Percentiles rank a stretch among this genome's conserved stretches.
These are phyloP conservation scores for Heptascelio sp. DNA, from an alignment of 2,888 invertebrate genomes.

Conservation along the genomic window DNA sequence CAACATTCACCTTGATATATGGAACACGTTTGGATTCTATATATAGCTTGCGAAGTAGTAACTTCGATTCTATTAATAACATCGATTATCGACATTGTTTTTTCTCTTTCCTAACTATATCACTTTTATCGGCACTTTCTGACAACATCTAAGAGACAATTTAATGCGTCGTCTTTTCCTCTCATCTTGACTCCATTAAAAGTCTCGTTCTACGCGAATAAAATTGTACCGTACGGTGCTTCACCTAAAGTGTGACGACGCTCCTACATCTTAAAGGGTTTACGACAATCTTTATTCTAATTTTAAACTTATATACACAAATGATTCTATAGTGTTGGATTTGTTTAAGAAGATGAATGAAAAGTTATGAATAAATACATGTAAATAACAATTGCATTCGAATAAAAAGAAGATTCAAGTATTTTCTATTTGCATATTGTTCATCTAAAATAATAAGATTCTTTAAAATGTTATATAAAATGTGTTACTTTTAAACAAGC, in stretches of 20 bases:
- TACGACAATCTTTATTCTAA: not conserved
- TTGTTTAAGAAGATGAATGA: too few species aligned
- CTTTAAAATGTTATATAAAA: too few species aligned
- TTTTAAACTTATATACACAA: too few species aligned
- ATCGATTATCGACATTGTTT: conserved; percentile 48
- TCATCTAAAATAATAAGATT: too few species aligned
- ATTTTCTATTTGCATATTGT: too few species aligned
- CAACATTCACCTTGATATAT: conserved; percentile 68
- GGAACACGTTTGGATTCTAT: conserved; percentile 70
- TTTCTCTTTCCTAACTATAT: conserved; percentile 38
- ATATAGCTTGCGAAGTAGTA: conserved; percentile 78
- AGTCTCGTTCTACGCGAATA: not conserved
- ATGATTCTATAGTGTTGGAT: too few species aligned
- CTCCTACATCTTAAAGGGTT: not conserved
- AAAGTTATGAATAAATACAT: too few species aligned
- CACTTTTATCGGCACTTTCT: conserved; percentile 14
- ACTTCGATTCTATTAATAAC: conserved; percentile 79
- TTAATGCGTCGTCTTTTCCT: conserved; percentile 7
- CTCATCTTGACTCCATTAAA: conserved; percentile 27
- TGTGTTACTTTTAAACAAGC: too few species aligned
- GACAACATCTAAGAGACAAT: not conserved
- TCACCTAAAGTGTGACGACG: not conserved
- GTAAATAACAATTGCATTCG: too few species aligned
- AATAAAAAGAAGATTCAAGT: too few species aligned
- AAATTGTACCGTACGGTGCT: conserved; percentile 8